phyloP scores from a whole-genome alignment of 2,797 vertebrate species.

The Anas bahamensis region DNA sequence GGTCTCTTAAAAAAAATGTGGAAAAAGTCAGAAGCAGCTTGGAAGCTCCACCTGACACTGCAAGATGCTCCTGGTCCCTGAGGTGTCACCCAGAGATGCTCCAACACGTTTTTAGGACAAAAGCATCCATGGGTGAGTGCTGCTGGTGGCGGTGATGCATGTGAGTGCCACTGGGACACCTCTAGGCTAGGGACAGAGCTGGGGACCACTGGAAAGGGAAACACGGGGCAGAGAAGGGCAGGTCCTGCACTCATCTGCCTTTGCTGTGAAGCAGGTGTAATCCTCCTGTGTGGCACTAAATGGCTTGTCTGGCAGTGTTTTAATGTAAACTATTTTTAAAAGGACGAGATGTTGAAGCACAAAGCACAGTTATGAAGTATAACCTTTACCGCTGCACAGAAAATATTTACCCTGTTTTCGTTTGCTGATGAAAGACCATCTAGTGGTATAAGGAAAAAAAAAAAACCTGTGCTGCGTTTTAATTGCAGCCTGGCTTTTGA shows the following conservation, averaged over 20 bases:
- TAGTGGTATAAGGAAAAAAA: neutral
- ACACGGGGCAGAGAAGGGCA: neutral
- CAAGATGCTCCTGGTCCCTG: fast-evolving
- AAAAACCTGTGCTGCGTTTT: slow-evolving; percentile 29
- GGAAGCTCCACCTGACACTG: neutral
- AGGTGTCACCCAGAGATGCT: neutral
- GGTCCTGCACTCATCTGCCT: neutral
- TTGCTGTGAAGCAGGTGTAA: neutral
- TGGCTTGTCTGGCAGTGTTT: neutral
- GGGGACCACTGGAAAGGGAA: neutral
- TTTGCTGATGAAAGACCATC: slow-evolving; percentile 2
- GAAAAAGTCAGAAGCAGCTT: neutral
- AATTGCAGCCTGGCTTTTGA: slow-evolving; percentile 60
- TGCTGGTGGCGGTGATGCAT: too few species aligned
- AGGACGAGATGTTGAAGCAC: neutral
- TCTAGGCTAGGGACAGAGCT: neutral
- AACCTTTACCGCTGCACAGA: neutral
- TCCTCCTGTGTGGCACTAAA: fast-evolving
- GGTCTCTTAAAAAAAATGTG: neutral
- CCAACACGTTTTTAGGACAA: fast-evolving
- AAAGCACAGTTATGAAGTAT: neutral
- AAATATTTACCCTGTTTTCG: neutral
- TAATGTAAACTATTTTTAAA: neutral
- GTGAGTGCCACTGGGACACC: neutral
- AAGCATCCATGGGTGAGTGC: neutral